Evolutionary conservation across 53 echinoderm and acorn worm genomes (phyloP).

Genomic region (Pentamera pediparva): DNA sequence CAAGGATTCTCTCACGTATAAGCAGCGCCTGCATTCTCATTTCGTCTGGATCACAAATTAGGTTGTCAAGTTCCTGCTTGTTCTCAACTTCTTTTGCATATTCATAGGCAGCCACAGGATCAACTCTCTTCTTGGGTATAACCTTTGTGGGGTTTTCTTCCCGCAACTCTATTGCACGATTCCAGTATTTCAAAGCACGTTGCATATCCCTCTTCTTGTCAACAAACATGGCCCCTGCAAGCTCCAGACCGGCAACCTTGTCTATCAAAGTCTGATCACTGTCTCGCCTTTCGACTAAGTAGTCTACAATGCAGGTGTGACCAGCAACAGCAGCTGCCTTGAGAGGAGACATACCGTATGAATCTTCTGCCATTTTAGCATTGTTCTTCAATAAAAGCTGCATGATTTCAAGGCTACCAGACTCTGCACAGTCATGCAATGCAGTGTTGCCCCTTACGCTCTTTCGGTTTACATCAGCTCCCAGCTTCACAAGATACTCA

Average conservation of each 20-base stretch:
- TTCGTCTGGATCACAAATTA: constrained; percentile 90
- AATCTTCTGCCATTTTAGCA: constrained; percentile 88
- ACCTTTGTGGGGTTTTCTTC: constrained; percentile 58
- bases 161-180: constrained; percentile 84
- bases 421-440: constrained; percentile 96
- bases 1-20: constrained; percentile 89
- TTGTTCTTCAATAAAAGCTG: constrained; percentile 67
- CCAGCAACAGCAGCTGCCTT: constrained; percentile 98
- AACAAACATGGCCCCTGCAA: constrained; percentile 85
- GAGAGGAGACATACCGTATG: constrained; percentile 86
- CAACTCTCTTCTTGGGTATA: constrained; percentile 55
- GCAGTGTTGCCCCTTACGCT: constrained; percentile 95
- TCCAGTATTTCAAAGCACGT: constrained; percentile 88
- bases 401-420: constrained; percentile 95
- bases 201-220: constrained; percentile 97
- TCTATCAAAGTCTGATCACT: constrained; percentile 43
- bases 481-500: constrained; percentile 70
- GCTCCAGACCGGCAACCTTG: constrained; percentile 77
- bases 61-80: constrained; percentile 66
- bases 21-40: constrained; percentile 99
- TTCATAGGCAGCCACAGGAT: constrained; percentile 77
- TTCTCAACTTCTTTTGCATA: constrained; percentile 65
- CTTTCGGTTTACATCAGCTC: constrained; percentile 90
- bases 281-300: constrained; percentile 53
- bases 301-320: constrained; percentile 89